Percentiles rank a stretch among this genome's conserved stretches.
These are phyloP conservation scores for Pteromalus puparum DNA, from an alignment of 1,140 invertebrate genomes.

Conservation along the genomic window DNA sequence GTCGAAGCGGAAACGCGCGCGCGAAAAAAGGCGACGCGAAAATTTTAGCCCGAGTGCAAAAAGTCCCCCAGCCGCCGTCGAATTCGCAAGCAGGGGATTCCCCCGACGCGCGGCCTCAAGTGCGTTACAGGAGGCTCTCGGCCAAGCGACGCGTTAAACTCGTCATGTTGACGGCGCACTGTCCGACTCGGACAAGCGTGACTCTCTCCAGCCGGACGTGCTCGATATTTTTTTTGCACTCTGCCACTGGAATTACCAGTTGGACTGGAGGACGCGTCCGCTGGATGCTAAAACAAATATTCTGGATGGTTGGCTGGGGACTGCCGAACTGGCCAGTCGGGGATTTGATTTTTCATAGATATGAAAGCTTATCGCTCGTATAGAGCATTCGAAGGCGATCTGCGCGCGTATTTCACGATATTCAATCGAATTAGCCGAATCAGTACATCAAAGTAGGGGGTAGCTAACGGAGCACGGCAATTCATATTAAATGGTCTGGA, in stretches of 20 bases:
- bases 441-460: too few species aligned
- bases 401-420: too few species aligned
- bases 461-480: too few species aligned
- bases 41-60: slow-evolving; percentile 38
- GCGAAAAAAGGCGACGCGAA: slow-evolving; percentile 2
- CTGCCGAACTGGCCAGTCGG: too few species aligned
- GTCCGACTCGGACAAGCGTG: slow-evolving; percentile 35
- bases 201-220: slow-evolving; percentile 31
- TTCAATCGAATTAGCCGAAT: too few species aligned
- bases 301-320: not conserved
- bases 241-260: slow-evolving; percentile 15
- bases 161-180: slow-evolving; percentile 42
- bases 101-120: not conserved
- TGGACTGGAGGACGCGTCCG: not conserved
- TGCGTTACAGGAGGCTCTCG: slow-evolving; percentile 13
- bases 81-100: slow-evolving; percentile 18
- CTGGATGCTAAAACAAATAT: not conserved
- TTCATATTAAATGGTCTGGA: too few species aligned
- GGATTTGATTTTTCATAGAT: too few species aligned
- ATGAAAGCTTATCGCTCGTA: too few species aligned
- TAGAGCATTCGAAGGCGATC: too few species aligned
- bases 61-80: not conserved
- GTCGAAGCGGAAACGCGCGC: not conserved
- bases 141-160: slow-evolving; percentile 44
- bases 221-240: slow-evolving; percentile 20